Base-by-base conservation (phyloP, 2,113 vertebrate species). In the Oreochromis spilurus region DNA sequence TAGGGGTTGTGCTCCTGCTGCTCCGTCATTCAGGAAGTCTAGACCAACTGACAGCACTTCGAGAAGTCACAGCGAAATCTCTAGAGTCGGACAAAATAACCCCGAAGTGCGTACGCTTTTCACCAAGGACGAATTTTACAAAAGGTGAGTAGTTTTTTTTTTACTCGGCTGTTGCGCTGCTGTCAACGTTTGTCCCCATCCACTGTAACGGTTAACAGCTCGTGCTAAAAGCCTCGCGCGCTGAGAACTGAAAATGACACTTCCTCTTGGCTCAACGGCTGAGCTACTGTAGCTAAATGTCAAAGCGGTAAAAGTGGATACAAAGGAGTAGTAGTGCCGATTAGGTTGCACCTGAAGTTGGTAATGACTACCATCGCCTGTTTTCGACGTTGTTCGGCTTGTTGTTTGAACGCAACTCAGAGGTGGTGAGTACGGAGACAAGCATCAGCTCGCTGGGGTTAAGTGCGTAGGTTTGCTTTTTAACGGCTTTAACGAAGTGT, bases 21-120 rank as follows among this genome's bases (percentile, higher is more conserved):
- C 83, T 90, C 92, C 93, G 94, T 93, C 92, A 94, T 93, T 89
- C 95, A 95, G 95, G 95, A 95, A 95, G 94, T 95, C 94, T 83
- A 60, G 38, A 90, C 88, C 88, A 54, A 93, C 90, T 93, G 93
- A 93, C 92, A 93, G 91, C 93, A 88, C 92, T 88, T 87, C 81
- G 57, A 17, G 79, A 94, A 94, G 93, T 93, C 93, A 31, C 93
- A 58, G 55, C 55, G 87, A 91, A 86, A 29, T 40, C 81, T 79
- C 48, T 81, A 67, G 40, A 85, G 70, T 81, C 78, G 67, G 88
- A 91, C 79, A 87, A 87, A 94, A 88, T 16, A 31, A 13, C 10
- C 4, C 3, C 16, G 34, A 48, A 90, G 78, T 67, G 54, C 11
- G 77, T 8, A 6, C 16, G 16, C 14, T 54, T 50, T 53, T 9